Percentiles rank a stretch among this genome's conserved stretches.
Evolutionary conservation across 2,797 vertebrate genomes (phyloP).

Genomic region (Girardinus metallicus): DNA sequence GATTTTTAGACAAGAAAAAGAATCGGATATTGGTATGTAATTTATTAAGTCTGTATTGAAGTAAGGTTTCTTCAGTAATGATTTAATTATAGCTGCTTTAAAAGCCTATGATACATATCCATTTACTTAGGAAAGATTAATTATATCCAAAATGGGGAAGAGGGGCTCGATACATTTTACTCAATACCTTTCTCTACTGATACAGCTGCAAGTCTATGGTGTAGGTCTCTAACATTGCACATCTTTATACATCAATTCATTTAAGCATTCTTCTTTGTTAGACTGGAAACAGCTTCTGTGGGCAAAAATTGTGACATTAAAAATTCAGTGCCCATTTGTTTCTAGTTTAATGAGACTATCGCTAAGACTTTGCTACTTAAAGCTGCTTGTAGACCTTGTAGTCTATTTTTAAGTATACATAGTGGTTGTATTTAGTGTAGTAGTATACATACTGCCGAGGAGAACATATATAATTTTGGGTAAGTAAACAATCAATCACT

Average conservation of each 20-base stretch:
- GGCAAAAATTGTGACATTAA: not conserved
- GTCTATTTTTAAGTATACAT: not conserved
- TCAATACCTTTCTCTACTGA: not conserved
- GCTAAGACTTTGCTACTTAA: not conserved
- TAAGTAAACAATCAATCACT: not conserved
- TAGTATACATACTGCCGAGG: not conserved
- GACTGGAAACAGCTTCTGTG: not conserved
- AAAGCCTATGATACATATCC: not conserved
- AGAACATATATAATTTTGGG: not conserved
- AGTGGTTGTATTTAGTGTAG: too few species aligned
- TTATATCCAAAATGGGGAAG: not conserved
- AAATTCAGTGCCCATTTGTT: not conserved
- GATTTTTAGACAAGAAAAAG: not conserved
- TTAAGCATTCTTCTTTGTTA: not conserved
- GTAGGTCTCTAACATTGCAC: not conserved
- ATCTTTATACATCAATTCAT: not conserved
- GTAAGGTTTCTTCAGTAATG: not conserved
- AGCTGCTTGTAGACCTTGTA: not conserved
- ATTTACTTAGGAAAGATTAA: not conserved
- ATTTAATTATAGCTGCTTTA: not conserved
- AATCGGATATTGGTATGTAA: not conserved
- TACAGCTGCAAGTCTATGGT: not conserved
- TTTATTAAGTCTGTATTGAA: not conserved
- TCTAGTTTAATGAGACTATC: not conserved
- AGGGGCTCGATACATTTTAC: not conserved